Conservation (phyloP, 53 echinoderm and acorn worm genomes). For the Pentamera pediparva region DNA sequence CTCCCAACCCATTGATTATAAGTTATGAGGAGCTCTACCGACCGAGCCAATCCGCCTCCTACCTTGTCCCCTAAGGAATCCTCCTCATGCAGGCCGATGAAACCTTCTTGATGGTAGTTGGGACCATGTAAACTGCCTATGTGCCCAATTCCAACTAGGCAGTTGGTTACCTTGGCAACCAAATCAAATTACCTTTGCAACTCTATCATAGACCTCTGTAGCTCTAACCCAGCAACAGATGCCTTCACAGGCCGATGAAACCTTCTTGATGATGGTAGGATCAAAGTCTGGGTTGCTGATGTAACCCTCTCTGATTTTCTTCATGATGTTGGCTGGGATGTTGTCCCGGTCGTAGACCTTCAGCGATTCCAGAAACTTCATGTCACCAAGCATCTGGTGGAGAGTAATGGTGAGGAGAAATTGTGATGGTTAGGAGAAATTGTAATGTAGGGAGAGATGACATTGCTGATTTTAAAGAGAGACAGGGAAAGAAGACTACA, state of each 20-base stretch:
- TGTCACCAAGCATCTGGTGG: constrained; percentile 73
- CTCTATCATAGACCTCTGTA: constrained; percentile 88
- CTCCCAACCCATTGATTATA: too few species aligned
- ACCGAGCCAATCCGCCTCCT: too few species aligned
- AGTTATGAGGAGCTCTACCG: too few species aligned
- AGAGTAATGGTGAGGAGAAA: neutral
- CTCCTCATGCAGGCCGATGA: constrained; percentile 94
- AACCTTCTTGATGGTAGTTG: constrained; percentile 66
- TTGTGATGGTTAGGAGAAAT: too few species aligned
- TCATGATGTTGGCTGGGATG: constrained; percentile 54
- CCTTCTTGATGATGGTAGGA: constrained; percentile 69
- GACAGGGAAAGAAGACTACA: too few species aligned
- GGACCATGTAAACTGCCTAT: too few species aligned
- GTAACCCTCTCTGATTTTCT: constrained; percentile 87
- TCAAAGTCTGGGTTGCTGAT: constrained; percentile 90
- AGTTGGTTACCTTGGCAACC: neutral
- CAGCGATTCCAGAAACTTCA: constrained; percentile 88
- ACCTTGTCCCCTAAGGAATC: too few species aligned
- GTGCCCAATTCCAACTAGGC: too few species aligned
- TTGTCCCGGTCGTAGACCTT: constrained; percentile 87
- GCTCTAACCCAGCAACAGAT: constrained; percentile 90
- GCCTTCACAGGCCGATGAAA: constrained; percentile 88
- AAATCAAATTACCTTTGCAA: constrained; percentile 65
- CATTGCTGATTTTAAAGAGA: too few species aligned
- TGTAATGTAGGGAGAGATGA: too few species aligned